Percentiles rank a stretch among this genome's conserved stretches.
Conservation (phyloP, 2,113 vertebrate species). For the Aplodontia rufa region DNA sequence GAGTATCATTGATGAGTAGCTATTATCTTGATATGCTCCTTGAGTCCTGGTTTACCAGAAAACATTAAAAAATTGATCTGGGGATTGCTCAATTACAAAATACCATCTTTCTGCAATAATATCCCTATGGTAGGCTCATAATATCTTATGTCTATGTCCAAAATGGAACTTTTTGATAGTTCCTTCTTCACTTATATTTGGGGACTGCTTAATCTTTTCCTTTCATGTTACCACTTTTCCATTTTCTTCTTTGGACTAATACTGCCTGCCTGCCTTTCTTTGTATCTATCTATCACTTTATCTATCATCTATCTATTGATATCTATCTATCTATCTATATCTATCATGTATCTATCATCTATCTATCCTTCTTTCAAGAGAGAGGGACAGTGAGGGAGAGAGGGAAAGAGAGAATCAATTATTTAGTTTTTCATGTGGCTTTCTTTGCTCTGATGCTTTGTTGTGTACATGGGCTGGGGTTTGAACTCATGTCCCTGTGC, state of each 20-base stretch:
- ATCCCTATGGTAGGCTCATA: neutral
- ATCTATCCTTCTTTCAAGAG: too few species aligned
- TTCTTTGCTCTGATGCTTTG: too few species aligned
- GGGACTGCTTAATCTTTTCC: neutral
- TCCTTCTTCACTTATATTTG: neutral
- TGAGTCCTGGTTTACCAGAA: neutral
- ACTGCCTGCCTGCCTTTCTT: too few species aligned
- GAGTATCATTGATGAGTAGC: neutral
- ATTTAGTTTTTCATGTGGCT: too few species aligned
- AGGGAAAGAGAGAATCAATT: too few species aligned
- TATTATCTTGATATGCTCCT: neutral
- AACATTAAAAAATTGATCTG: neutral
- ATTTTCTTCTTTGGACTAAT: neutral
- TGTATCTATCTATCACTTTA: too few species aligned
- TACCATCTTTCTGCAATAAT: neutral
- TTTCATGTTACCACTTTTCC: neutral
- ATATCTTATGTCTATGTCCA: neutral
- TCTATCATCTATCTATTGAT: too few species aligned
- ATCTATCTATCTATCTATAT: too few species aligned
- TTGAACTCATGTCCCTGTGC: too few species aligned
- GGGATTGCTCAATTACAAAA: neutral
- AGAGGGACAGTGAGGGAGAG: too few species aligned
- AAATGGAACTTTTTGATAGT: neutral
- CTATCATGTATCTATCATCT: too few species aligned
- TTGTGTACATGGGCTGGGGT: too few species aligned